Percentiles rank a stretch among this genome's conserved stretches.
Conservation (phyloP, 2,888 invertebrate genomes). For the Monopis laevigella region DNA sequence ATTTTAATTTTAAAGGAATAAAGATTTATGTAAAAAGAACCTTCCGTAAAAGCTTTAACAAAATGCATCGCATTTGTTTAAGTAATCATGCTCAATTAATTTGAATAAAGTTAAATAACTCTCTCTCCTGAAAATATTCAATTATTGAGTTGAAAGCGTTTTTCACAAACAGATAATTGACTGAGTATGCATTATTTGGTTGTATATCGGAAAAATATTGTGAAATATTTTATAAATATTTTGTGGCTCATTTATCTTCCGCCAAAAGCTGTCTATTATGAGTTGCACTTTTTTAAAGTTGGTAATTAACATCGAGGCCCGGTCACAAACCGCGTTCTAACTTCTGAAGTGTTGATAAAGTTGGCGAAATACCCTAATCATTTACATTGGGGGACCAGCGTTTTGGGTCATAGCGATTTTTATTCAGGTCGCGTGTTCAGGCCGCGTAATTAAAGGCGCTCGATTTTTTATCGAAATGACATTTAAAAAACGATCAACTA, state of each 20-base stretch:
- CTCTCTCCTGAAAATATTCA: no score
- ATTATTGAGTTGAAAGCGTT: no score
- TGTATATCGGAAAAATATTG: no score
- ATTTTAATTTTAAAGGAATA: neutral
- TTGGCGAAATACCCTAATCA: slow-evolving; percentile 54
- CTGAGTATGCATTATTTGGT: no score
- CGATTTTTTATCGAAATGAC: slow-evolving; percentile 8
- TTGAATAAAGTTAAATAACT: no score
- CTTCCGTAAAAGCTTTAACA: no score
- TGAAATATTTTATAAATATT: no score
- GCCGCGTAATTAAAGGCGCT: slow-evolving; percentile 11
- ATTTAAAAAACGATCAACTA: slow-evolving; percentile 10
- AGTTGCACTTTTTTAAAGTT: slow-evolving; percentile 64
- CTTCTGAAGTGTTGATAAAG: slow-evolving; percentile 54
- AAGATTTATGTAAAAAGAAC: no score
- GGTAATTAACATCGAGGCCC: slow-evolving; percentile 56
- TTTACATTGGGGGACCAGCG: slow-evolving; percentile 39
- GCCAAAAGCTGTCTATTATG: slow-evolving; percentile 60
- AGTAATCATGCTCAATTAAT: no score
- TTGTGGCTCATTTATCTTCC: slow-evolving; percentile 58
- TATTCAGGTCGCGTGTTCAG: slow-evolving; percentile 20
- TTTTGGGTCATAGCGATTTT: slow-evolving; percentile 22
- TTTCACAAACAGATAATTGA: no score
- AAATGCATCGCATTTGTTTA: no score
- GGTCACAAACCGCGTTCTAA: slow-evolving; percentile 43